Evolutionary conservation across 2,888 invertebrate genomes (phyloP), one percentile per base, ranked within the genome.

Genomic region (Mythimna loreyi): DNA sequence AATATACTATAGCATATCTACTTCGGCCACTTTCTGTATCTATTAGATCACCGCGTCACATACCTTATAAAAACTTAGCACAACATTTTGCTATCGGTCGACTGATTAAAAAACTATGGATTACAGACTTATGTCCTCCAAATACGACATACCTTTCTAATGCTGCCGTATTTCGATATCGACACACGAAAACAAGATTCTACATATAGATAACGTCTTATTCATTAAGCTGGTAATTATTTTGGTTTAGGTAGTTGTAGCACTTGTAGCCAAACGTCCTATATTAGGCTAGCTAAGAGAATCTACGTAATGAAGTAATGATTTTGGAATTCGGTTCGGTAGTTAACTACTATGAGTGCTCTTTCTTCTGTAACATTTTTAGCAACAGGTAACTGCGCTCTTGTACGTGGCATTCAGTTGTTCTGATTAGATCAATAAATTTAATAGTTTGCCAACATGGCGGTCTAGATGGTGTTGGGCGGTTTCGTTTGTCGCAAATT

Each of bases 401-500:
- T 60, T 59, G 50, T 60, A 72, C 59, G 75, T 80, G 65, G 78
- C 69, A 74, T 71, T 82, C 58, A 72, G 69, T 70, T 68, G 67
- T 81, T 73, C 73, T 83, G 85, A 89, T 89, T 90, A 88, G 87
- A 86, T 86, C 87, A 88, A 91, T 92, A 90, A 91, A 89, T 81
- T 73, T 75, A 75, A 82, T 78, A 77, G 85, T 87, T 88, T 85
- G 87, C 90, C 88, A 92, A 93, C 86, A 91, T 91, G 91, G 92
- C 91, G 85, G 89, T 85, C 87, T 85, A 80, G 82, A 86, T 87
- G 87, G 90, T 87, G 87, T 90, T 91, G 92, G 93, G 94, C 93
- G 94, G 93, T 92, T 91, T 92, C 90, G 90, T 93, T 93, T 93
- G 94, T 94, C 92, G 91, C 94, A 93, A 94, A 95, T 95, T 94